Percentiles rank a stretch among this genome's conserved stretches.
phyloP scores from a whole-genome alignment of 1,140 invertebrate genomes.

The Orius insidiosus region DNA sequence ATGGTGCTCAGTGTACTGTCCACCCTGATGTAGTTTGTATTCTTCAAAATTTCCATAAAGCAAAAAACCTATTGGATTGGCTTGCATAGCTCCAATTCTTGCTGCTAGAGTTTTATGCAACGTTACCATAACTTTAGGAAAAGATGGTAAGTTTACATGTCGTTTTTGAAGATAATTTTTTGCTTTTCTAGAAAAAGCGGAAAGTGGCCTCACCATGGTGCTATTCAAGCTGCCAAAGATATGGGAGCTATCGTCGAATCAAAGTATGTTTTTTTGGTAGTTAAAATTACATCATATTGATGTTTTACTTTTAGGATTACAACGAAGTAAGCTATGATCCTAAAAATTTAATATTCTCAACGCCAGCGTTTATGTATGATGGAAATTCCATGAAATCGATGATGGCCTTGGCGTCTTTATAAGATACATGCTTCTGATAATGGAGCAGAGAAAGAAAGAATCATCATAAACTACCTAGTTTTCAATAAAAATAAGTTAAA shows the following conservation, averaged over 20 bases:
- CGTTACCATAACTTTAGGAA: constrained; percentile 38
- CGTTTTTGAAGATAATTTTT: too few species aligned
- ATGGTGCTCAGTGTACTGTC: constrained; percentile 34
- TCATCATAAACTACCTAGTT: constrained; percentile 1
- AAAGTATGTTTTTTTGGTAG: constrained; percentile 22
- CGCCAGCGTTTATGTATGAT: constrained; percentile 42
- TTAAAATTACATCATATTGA: background rate
- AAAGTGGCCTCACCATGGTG: constrained; percentile 37
- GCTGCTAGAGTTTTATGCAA: constrained; percentile 33
- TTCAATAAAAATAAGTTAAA: too few species aligned
- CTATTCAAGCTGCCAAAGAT: constrained; percentile 30
- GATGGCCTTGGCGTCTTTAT: constrained; percentile 39
- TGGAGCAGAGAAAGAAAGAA: constrained; percentile 5
- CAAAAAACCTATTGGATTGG: constrained; percentile 39
- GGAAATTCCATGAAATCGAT: constrained; percentile 31
- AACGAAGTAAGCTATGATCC: constrained; percentile 32
- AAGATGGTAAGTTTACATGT: too few species aligned
- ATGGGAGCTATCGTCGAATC: constrained; percentile 33
- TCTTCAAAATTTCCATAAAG: constrained; percentile 34
- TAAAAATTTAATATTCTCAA: constrained; percentile 35
- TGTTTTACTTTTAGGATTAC: constrained; percentile 24
- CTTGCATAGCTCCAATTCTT: constrained; percentile 40
- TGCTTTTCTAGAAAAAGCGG: constrained; percentile 23
- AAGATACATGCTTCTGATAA: constrained; percentile 14
- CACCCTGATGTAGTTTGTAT: constrained; percentile 31